Base-by-base conservation (phyloP, 2,797 vertebrate genomes). In the Silurus lanzhouensis region DNA sequence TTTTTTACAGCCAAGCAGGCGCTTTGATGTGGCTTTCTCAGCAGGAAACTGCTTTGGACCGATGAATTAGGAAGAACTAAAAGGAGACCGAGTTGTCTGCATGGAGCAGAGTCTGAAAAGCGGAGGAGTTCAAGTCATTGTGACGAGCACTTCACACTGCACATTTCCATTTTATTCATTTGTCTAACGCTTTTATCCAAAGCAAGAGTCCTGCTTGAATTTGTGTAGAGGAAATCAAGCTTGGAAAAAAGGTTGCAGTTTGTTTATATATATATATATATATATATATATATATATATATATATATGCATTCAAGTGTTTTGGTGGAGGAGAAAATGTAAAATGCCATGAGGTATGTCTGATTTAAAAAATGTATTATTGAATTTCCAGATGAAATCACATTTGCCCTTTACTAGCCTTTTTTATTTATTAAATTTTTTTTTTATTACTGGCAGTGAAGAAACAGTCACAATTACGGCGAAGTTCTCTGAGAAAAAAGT, bases 21-120 rank as follows among this genome's bases (percentile, higher is more conserved):
- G 38, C 68, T 87, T 80, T 84, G 81, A 81, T 67, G 48, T 85
- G 84, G 67, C 75, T 25, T 57, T 31, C 22, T 19, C 25, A 52
- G 31, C 14, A 6, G 81, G 27, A 58, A 25, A 38, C 17, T 22
- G 74, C 38, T 10, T 27, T 17, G 60, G 38, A 27, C 67, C 19
- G 57, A 72, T 61, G 55, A 84, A 78, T 8, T 72, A n/a, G 67
- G 61, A 46, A 61, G 76, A 61, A 22, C 76, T 61, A 20, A 52
- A 44, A 52, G 0, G 84, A 27, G 22, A n/a, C 75, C 14, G 15
- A 38, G 48, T 44, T 66, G 57, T 83, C 61, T 66, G 63, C 22
- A 19, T 19, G 61, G 17, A 25, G 25, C 13, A 66, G 3, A 14
- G 78, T 55, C 57, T 31, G 70, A 77, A 63, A 60, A 52, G 67